Conservation (phyloP, 2,113 vertebrate genomes). For the Aplodontia rufa region DNA sequence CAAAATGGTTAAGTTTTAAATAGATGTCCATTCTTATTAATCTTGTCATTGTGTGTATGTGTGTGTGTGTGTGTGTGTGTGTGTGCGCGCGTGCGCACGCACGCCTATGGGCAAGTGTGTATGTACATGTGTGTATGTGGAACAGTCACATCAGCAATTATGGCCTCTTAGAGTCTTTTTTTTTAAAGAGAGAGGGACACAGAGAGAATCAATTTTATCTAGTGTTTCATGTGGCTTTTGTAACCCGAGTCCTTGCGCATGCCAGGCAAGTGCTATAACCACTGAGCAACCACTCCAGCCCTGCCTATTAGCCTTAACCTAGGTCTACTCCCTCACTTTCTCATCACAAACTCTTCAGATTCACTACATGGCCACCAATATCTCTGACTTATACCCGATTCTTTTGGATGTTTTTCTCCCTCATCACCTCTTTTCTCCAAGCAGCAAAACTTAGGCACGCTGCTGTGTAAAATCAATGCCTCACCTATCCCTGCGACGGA, state of each 20-base stretch:
- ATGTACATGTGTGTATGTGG: rapidly evolving
- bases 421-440: neutral
- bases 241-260: too few species aligned
- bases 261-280: too few species aligned
- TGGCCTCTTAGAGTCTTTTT: neutral
- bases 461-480: neutral
- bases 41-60: neutral
- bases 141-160: neutral
- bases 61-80: neutral
- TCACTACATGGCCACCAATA: neutral
- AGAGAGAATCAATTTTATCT: too few species aligned
- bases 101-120: neutral
- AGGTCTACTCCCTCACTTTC: neutral
- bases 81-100: rapidly evolving
- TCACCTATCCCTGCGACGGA: neutral
- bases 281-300: too few species aligned
- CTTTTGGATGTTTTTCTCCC: neutral
- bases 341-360: neutral
- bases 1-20: neutral
- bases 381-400: neutral
- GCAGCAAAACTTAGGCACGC: neutral
- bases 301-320: too few species aligned
- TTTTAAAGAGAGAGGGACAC: too few species aligned
- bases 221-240: too few species aligned
- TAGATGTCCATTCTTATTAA: neutral